Conservation (phyloP, 2,888 invertebrate genomes). For the Chrysina gloriosa region DNA sequence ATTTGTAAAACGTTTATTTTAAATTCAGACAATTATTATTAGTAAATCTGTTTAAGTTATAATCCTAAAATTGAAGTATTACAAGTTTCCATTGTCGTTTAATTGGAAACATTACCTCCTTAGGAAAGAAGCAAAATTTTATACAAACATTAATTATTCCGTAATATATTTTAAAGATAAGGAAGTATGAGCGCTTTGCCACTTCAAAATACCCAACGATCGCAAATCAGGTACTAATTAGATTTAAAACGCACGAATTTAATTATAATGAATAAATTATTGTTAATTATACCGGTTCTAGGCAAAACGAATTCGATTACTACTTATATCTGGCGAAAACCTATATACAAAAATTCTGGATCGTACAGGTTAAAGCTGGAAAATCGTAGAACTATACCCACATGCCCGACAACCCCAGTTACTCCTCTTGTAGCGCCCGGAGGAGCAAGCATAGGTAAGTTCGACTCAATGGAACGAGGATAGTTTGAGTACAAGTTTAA, state of each 20-base stretch:
- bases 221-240: too few relatives aligned
- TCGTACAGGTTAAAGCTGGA: constrained; percentile 50
- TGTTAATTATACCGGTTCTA: constrained; percentile 14
- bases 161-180: not conserved
- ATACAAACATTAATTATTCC: constrained; percentile 2
- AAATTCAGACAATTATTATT: too few relatives aligned
- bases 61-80: too few relatives aligned
- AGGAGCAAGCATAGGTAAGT: constrained; percentile 28
- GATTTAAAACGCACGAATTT: too few relatives aligned
- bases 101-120: too few relatives aligned
- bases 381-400: constrained; percentile 32
- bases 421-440: constrained; percentile 11
- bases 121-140: too few relatives aligned
- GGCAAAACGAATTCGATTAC: constrained; percentile 22
- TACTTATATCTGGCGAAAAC: not conserved
- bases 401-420: constrained; percentile 25
- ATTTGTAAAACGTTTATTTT: too few relatives aligned
- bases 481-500: not conserved
- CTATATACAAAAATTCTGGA: constrained; percentile 46
- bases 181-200: too few relatives aligned
- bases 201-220: too few relatives aligned
- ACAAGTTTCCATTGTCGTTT: too few relatives aligned
- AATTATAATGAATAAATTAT: too few relatives aligned
- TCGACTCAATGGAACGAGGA: not conserved
- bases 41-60: too few relatives aligned